These are phyloP conservation scores for Ambastaia sidthimunki DNA, from an alignment of 2,797 vertebrate genomes.

Conservation along the genomic window DNA sequence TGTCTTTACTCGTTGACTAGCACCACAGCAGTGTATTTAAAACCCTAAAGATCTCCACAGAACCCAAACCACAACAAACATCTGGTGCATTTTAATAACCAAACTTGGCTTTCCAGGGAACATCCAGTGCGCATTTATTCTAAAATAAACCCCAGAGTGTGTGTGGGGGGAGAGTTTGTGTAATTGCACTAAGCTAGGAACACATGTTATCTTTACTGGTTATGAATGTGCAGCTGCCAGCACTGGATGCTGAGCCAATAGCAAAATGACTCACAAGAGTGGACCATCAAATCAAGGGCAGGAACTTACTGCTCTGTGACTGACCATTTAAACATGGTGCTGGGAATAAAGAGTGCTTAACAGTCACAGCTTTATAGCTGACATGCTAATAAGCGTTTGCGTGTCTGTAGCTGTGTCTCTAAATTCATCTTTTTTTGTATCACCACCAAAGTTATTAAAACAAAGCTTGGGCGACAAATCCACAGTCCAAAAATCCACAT, in stretches of 20 bases:
- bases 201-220: slow-evolving; percentile 33
- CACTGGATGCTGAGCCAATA: slow-evolving; percentile 21
- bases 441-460: neutral
- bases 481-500: too few species aligned
- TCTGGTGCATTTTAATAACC: slow-evolving; percentile 1
- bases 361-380: neutral
- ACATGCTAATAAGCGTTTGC: neutral
- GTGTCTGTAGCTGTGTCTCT: neutral
- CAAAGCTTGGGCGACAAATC: too few species aligned
- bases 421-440: too few species aligned
- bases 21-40: neutral
- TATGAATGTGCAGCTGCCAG: slow-evolving; percentile 38
- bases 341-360: slow-evolving; percentile 12
- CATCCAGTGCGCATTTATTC: slow-evolving; percentile 8
- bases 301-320: slow-evolving; percentile 13
- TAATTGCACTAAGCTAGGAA: slow-evolving; percentile 16
- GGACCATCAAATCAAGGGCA: slow-evolving; percentile 17
- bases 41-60: neutral
- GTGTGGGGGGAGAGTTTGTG: slow-evolving; percentile 12
- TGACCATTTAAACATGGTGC: slow-evolving; percentile 8
- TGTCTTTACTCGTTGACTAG: neutral
- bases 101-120: slow-evolving; percentile 5
- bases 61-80: neutral
- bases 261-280: slow-evolving; percentile 18
- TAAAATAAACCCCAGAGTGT: slow-evolving; percentile 1